Evolutionary conservation across 2,797 vertebrate genomes (phyloP).

Genomic region (Limnodromus scolopaceus): DNA sequence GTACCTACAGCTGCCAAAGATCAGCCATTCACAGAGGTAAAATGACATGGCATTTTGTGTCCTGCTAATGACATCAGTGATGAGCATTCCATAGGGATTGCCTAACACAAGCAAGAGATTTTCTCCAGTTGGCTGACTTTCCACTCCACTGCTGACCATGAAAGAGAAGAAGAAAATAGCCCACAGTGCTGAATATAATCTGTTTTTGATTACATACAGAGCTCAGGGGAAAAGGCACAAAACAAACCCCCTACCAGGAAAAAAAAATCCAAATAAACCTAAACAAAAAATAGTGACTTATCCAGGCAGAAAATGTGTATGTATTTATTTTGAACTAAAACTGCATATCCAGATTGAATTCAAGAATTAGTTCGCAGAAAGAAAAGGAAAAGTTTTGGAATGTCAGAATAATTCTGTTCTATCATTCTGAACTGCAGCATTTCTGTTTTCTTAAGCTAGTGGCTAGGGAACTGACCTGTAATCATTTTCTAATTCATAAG

Average conservation of each 20-base stretch:
- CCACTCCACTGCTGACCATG: background rate
- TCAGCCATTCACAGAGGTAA: background rate
- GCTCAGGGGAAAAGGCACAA: background rate
- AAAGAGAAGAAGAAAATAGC: background rate
- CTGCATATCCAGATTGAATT: background rate
- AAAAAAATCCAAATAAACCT: background rate
- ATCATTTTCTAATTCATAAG: background rate
- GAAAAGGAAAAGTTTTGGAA: background rate
- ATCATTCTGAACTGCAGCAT: background rate
- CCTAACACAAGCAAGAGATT: background rate
- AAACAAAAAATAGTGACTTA: background rate
- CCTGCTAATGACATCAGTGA: background rate
- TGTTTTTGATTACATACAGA: background rate
- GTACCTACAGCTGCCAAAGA: background rate
- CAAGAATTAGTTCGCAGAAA: background rate
- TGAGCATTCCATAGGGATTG: background rate
- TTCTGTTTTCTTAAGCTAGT: background rate
- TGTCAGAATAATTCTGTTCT: background rate
- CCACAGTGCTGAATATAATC: background rate
- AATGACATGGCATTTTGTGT: background rate
- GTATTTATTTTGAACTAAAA: background rate
- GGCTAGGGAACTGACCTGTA: background rate
- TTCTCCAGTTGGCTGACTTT: background rate
- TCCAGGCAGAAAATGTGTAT: background rate
- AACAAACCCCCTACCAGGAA: background rate